Evolutionary conservation across 2,113 vertebrate genomes (phyloP).

Genomic region (Danionella cerebrum): DNA sequence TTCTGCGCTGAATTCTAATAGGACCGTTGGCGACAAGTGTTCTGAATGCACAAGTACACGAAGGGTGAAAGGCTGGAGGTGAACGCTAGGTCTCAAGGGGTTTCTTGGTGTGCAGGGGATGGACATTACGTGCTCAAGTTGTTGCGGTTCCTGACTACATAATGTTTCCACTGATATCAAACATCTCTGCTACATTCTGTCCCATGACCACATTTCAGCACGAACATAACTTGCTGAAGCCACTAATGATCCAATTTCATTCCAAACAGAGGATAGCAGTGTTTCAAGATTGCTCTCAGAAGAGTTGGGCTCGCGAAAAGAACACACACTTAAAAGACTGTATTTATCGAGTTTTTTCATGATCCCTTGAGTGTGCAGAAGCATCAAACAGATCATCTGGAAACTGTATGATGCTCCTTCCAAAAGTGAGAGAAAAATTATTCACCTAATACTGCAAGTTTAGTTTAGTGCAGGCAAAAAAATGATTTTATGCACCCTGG

Average conservation of each 20-base stretch:
- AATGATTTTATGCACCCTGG: no score
- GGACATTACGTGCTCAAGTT: not conserved
- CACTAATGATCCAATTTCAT: not conserved
- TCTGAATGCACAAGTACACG: not conserved
- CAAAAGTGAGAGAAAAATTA: not conserved
- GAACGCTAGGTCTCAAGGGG: not conserved
- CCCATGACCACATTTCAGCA: not conserved
- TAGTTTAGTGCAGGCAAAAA: no score
- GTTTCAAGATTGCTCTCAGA: not conserved
- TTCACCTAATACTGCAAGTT: no score
- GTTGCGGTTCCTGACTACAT: not conserved
- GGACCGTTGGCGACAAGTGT: not conserved
- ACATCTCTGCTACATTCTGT: not conserved
- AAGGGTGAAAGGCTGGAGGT: not conserved
- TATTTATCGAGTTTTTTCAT: not conserved
- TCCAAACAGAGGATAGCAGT: not conserved
- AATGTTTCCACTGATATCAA: constrained; percentile 3
- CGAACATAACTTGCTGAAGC: not conserved
- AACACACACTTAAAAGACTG: not conserved
- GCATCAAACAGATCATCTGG: constrained; percentile 15
- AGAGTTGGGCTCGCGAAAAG: not conserved
- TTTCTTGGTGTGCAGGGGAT: not conserved
- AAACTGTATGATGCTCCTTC: constrained; percentile 5
- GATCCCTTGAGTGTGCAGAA: not conserved
- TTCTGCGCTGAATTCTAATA: constrained; percentile 13